phyloP scores from a whole-genome alignment of 2,888 invertebrate species.

The Scrobipalpa costella region DNA sequence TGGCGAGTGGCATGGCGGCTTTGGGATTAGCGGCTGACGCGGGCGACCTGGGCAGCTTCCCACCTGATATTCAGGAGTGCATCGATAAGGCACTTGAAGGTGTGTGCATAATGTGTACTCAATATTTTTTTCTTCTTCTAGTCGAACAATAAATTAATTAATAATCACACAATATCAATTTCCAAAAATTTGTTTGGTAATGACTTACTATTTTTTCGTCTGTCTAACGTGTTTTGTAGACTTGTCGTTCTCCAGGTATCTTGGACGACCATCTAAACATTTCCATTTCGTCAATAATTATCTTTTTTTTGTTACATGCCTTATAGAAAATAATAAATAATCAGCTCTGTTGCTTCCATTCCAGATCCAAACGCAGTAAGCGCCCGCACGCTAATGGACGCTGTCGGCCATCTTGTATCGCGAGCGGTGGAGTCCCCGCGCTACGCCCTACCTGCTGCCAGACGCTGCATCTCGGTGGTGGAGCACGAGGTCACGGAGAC shows the following conservation, averaged over 20 bases:
- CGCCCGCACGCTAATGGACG: constrained; percentile 88
- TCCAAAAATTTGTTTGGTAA: too few species aligned
- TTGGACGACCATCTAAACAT: too few species aligned
- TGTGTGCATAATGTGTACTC: constrained; percentile 42
- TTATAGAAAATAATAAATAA: background rate
- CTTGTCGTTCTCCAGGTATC: too few species aligned
- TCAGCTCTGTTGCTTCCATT: constrained; percentile 8
- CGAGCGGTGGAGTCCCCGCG: constrained; percentile 90
- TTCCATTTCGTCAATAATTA: too few species aligned
- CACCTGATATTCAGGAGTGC: constrained; percentile 86
- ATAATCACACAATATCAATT: too few species aligned
- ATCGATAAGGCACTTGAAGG: constrained; percentile 88
- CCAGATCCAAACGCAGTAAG: constrained; percentile 88
- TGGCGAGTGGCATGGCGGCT: constrained; percentile 85
- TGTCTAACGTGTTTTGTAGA: too few species aligned
- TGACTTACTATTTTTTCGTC: too few species aligned
- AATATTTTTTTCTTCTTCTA: too few species aligned
- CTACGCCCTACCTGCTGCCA: constrained; percentile 91
- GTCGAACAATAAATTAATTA: too few species aligned
- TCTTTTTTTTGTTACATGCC: background rate
- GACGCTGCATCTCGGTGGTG: constrained; percentile 92
- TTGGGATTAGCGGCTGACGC: constrained; percentile 85
- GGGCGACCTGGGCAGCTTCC: constrained; percentile 88
- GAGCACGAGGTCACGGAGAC: constrained; percentile 94
- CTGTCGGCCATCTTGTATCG: constrained; percentile 90